Percentiles rank a stretch among this genome's conserved stretches.
Evolutionary conservation across 1,140 invertebrate genomes (phyloP).

Genomic region (Pantala flavescens): DNA sequence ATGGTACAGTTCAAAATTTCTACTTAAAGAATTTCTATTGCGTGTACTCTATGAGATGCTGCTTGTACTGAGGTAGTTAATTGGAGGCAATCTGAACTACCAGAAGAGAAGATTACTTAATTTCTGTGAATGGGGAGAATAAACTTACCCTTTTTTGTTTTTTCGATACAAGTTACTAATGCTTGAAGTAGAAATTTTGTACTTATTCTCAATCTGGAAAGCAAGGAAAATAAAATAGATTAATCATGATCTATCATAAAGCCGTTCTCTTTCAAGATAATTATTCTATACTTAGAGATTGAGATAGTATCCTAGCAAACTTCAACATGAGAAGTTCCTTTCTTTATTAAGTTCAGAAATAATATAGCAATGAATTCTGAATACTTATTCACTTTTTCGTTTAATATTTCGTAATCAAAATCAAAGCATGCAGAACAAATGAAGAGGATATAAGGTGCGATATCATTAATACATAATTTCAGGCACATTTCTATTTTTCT

Average conservation of each 20-base stretch:
- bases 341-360: too few relatives aligned
- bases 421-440: too few relatives aligned
- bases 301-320: not conserved
- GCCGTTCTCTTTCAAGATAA: not conserved
- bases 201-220: conserved; percentile 98
- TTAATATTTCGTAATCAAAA: too few relatives aligned
- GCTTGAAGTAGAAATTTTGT: conserved; percentile 94
- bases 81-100: conserved; percentile 10
- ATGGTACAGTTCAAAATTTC: conserved; percentile 22
- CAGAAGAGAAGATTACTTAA: conserved; percentile 1
- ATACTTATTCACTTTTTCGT: too few relatives aligned
- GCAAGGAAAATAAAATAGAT: conserved; percentile 72
- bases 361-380: too few relatives aligned
- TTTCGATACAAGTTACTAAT: conserved; percentile 98
- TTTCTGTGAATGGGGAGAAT: conserved; percentile 4
- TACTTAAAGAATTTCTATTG: conserved; percentile 20
- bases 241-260: conserved; percentile 15
- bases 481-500: too few relatives aligned
- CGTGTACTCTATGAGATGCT: conserved; percentile 11
- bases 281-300: not conserved
- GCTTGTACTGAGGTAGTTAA: conserved; percentile 13
- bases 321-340: not conserved
- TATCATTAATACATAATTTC: too few relatives aligned
- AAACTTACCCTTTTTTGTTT: conserved; percentile 97
- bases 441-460: too few relatives aligned